Percentiles rank a stretch among this genome's conserved stretches.
Evolutionary conservation across 2,113 vertebrate species (phyloP).

Genomic region (Protobothrops mucrosquamatus): DNA sequence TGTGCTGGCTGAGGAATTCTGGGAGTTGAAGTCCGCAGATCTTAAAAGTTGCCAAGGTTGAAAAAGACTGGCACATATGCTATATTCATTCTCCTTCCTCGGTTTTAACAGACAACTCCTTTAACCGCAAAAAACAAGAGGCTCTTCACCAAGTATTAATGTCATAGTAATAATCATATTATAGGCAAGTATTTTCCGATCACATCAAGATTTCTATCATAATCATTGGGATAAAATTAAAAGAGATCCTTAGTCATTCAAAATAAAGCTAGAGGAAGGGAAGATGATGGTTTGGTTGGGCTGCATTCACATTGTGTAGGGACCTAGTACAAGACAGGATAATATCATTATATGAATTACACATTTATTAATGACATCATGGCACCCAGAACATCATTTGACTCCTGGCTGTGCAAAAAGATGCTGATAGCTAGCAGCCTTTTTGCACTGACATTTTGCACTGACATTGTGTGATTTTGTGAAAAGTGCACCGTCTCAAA

Average conservation of each 20-base stretch:
- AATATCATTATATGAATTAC: not conserved
- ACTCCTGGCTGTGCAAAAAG: not conserved
- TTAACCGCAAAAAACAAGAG: constrained; percentile 5
- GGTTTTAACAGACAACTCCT: constrained; percentile 26
- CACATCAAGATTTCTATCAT: rapidly evolving
- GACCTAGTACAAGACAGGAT: not conserved
- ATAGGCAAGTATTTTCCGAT: not conserved
- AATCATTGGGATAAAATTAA: not conserved
- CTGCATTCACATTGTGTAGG: not conserved
- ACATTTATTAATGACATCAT: not conserved
- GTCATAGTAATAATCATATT: constrained; percentile 11
- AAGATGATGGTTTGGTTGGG: not conserved
- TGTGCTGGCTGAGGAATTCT: not conserved
- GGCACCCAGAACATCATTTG: not conserved
- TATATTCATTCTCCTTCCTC: constrained; percentile 32
- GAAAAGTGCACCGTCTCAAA: not conserved
- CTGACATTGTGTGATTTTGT: not conserved
- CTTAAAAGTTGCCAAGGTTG: not conserved
- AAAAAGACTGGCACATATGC: not conserved
- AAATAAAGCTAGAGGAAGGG: not conserved
- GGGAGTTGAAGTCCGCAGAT: not conserved
- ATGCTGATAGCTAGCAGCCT: not conserved
- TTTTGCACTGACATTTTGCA: not conserved
- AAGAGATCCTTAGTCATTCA: not conserved
- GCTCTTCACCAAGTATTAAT: constrained; percentile 4